Conservation (phyloP, 2,113 vertebrate genomes). For the Prietella phreatophila region DNA sequence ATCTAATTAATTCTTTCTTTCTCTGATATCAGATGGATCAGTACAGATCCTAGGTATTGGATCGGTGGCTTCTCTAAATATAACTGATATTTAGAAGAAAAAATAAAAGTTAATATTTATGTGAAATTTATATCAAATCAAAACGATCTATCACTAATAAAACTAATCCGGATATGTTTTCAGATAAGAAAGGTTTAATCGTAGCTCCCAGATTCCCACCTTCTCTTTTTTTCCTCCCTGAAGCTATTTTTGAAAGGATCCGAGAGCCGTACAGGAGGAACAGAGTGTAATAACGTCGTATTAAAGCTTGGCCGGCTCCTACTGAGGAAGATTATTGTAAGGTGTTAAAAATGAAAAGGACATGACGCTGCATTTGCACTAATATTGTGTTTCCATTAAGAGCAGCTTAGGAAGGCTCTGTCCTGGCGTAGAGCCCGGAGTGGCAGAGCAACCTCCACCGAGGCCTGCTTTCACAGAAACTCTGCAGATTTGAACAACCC, state of each 20-base stretch:
- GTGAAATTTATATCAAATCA: background rate
- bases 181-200: background rate
- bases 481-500: conserved; percentile 63
- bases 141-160: background rate
- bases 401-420: conserved; percentile 61
- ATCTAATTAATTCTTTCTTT: background rate
- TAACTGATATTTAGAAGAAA: background rate
- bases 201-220: background rate
- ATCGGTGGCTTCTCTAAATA: background rate
- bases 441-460: conserved; percentile 44
- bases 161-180: background rate
- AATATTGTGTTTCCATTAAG: conserved; percentile 74
- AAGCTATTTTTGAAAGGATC: background rate
- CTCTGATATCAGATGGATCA: background rate
- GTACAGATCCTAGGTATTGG: background rate
- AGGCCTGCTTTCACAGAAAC: conserved; percentile 59
- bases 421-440: conserved; percentile 54
- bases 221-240: background rate
- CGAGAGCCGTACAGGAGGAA: background rate
- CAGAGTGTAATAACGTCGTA: conserved; percentile 44
- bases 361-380: conserved; percentile 52
- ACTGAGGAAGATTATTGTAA: conserved; percentile 47
- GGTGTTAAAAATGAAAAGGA: conserved; percentile 64
- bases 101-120: background rate
- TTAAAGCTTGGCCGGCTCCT: conserved; percentile 44